phyloP scores from a whole-genome alignment of 2,797 vertebrate genomes.

The Leuciscus waleckii region DNA sequence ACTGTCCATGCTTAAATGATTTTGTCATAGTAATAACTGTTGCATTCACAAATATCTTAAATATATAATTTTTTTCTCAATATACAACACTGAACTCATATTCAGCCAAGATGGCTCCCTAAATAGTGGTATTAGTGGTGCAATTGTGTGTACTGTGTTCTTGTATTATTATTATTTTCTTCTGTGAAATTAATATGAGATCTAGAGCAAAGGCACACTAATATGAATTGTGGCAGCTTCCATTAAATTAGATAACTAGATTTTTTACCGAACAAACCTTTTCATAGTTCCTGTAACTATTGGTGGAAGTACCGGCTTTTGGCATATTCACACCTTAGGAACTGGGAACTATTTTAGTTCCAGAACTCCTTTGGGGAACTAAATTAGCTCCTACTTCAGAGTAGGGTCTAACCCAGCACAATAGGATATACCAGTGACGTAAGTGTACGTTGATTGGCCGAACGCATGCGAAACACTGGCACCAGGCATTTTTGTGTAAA shows the following conservation, averaged over 20 bases:
- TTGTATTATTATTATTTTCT: neutral
- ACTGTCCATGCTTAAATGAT: slow-evolving; percentile 12
- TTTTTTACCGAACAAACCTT: no score
- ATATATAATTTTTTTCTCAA: neutral
- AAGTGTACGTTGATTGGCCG: no score
- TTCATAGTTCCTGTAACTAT: no score
- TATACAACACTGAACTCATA: neutral
- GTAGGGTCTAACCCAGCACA: no score
- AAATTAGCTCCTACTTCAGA: no score
- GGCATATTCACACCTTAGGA: no score
- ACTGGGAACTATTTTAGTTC: no score
- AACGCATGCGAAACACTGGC: no score
- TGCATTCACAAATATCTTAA: neutral
- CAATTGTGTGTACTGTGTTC: neutral
- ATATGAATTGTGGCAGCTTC: neutral
- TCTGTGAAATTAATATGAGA: neutral
- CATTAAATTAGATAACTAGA: neutral
- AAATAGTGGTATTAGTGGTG: neutral
- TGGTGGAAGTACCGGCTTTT: no score
- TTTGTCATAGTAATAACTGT: slow-evolving; percentile 6
- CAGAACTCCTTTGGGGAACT: no score
- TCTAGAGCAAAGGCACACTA: neutral
- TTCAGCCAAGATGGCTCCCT: neutral
- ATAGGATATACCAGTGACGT: no score
- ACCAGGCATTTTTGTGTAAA: no score